phyloP scores from a whole-genome alignment of 2,113 vertebrate species.

The Psephotus haematonotus region DNA sequence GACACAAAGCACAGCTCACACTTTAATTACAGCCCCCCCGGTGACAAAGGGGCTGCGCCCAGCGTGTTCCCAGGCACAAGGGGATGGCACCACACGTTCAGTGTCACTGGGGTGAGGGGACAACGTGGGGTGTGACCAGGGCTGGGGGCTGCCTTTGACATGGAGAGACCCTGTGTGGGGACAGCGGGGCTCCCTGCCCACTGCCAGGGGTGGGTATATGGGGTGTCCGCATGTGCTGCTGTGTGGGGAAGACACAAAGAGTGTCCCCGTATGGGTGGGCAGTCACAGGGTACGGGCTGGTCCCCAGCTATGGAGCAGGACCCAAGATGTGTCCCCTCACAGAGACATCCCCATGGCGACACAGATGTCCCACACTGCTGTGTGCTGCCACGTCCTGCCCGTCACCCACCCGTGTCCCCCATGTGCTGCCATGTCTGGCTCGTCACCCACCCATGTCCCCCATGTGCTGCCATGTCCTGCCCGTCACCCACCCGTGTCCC shows the following conservation, averaged over 20 bases:
- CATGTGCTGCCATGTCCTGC: no score
- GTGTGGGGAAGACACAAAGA: fast-evolving
- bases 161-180: fast-evolving
- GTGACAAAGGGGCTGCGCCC: neutral
- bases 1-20: neutral
- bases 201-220: fast-evolving
- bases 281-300: fast-evolving
- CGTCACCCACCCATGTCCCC: no score
- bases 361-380: neutral
- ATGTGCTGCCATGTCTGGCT: neutral
- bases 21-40: neutral
- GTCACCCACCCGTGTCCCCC: no score
- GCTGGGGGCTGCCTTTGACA: fast-evolving
- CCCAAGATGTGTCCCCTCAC: fast-evolving
- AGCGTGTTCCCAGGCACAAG: neutral
- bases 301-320: neutral
- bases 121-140: neutral
- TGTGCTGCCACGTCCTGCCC: no score
- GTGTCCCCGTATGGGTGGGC: fast-evolving
- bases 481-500: no score
- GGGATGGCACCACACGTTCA: neutral
- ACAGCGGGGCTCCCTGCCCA: fast-evolving
- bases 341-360: neutral
- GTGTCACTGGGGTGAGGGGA: neutral
- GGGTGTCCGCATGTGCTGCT: neutral